Base-by-base conservation (phyloP, 2,888 invertebrate species). In the Lycaena phlaeas region DNA sequence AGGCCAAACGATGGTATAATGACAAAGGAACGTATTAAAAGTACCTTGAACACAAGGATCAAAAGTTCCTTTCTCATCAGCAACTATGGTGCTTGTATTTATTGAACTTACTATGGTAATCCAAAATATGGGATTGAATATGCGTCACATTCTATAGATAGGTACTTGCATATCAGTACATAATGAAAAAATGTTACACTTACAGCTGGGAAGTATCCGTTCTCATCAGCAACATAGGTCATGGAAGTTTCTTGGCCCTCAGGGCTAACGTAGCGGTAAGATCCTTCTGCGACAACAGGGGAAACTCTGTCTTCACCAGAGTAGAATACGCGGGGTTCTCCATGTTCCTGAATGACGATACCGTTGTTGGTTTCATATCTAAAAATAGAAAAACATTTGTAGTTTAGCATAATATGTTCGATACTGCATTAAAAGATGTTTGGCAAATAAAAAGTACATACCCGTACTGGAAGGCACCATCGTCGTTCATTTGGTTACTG, bases 191-290 rank as follows among this genome's bases (percentile, higher is more conserved):
- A 31, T 29, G 29, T 7, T 29, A 18, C 10, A 56, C 56, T 59
- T 61, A 76, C 90, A 65, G 81, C 68, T 17, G 91, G 87, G 48
- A 87, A 88, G 85, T 88, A 91, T 43, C 92, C 91, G 50, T 89
- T 87, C 63, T 90, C 90, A 53, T 91, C 89, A 50, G 92, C 90
- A 42, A 85, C 59, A 68, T 90, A 92, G 31, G 74, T 68, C 44
- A 91, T 61, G n/a, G 70, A 59, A 52, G 89, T 76, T 9, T 76
- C 75, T 29, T 84, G 69, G n/a, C 91, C 91, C 50, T 90, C 90
- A 9, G 88, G 88, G 14, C 88, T 85, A 3, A 77, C 82, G 68
- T 79, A 87, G 22, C 81, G 68, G 73, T 75, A 89, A 1, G 76
- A 63, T 15, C 89, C 89, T 50, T 86, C 76, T 6, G 72, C 70